Percentiles rank a stretch among this genome's conserved stretches.
Conservation (phyloP, 2,888 invertebrate genomes). For the Cyclophora albipunctata region DNA sequence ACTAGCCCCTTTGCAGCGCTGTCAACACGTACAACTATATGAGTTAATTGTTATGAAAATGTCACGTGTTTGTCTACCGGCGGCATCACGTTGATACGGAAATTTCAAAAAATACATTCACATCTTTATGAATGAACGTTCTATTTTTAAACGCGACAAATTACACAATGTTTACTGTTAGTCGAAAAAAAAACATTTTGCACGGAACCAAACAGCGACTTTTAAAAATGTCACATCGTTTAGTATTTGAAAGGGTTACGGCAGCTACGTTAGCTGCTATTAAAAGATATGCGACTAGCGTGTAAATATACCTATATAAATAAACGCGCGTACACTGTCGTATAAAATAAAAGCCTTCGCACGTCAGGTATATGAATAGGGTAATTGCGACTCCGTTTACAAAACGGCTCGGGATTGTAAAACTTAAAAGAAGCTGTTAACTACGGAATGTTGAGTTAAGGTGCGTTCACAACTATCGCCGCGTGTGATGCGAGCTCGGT, state of each 20-base stretch:
- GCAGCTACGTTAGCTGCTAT: slow-evolving; percentile 41
- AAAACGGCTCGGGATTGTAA: slow-evolving; percentile 50
- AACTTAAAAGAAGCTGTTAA: slow-evolving; percentile 52
- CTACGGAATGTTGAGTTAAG: slow-evolving; percentile 13
- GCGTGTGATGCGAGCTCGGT: neutral
- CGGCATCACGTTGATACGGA: too few species aligned
- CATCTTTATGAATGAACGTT: too few species aligned
- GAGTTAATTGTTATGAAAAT: too few species aligned
- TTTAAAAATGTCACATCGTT: neutral
- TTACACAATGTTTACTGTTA: too few species aligned
- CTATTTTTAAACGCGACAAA: too few species aligned
- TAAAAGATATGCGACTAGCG: slow-evolving; percentile 46
- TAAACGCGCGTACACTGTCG: slow-evolving; percentile 9
- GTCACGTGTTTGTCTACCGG: too few species aligned
- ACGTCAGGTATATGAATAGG: slow-evolving; percentile 47
- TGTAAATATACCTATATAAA: slow-evolving; percentile 40
- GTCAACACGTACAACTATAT: too few species aligned
- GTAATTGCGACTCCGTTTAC: slow-evolving; percentile 55
- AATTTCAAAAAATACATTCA: too few species aligned
- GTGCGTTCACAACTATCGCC: slow-evolving; percentile 5
- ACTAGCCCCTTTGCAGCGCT: too few species aligned
- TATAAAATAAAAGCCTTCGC: slow-evolving; percentile 56
- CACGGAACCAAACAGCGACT: neutral
- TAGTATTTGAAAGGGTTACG: slow-evolving; percentile 38
- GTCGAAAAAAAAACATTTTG: slow-evolving; percentile 1